These are phyloP conservation scores for Oreamnos americanus DNA, from an alignment of 2,113 vertebrate species.

Conservation along the genomic window DNA sequence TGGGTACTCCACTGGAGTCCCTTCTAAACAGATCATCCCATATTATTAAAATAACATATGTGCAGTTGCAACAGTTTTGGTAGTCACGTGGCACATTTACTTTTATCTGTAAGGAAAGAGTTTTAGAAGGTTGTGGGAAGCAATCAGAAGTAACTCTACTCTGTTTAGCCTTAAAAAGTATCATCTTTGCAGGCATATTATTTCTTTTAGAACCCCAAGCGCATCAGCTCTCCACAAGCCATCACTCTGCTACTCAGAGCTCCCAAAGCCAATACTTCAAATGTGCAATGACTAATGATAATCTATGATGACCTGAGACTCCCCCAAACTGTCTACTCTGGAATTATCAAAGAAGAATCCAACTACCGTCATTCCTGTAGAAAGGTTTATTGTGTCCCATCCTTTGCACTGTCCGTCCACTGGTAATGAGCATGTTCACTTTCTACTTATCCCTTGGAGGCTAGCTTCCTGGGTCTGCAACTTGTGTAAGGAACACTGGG, in stretches of 20 bases:
- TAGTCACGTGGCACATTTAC: not conserved
- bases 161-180: conserved; percentile 14
- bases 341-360: conserved; percentile 8
- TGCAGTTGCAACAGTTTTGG: not conserved
- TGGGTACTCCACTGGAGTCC: not conserved
- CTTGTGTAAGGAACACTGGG: not conserved
- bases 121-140: not conserved
- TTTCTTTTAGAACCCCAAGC: not conserved
- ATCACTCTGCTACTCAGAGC: not conserved
- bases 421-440: not conserved
- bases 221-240: not conserved
- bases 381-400: not conserved
- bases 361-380: not conserved
- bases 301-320: not conserved
- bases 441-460: not conserved
- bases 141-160: not conserved
- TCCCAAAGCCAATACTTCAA: not conserved
- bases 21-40: not conserved
- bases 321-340: not conserved
- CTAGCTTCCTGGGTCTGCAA: not conserved
- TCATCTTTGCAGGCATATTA: not conserved
- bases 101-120: not conserved
- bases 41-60: not conserved
- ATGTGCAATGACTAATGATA: not conserved
- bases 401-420: not conserved